These are phyloP conservation scores for Numenius phaeopus DNA, from an alignment of 2,797 vertebrate genomes.

Conservation along the genomic window DNA sequence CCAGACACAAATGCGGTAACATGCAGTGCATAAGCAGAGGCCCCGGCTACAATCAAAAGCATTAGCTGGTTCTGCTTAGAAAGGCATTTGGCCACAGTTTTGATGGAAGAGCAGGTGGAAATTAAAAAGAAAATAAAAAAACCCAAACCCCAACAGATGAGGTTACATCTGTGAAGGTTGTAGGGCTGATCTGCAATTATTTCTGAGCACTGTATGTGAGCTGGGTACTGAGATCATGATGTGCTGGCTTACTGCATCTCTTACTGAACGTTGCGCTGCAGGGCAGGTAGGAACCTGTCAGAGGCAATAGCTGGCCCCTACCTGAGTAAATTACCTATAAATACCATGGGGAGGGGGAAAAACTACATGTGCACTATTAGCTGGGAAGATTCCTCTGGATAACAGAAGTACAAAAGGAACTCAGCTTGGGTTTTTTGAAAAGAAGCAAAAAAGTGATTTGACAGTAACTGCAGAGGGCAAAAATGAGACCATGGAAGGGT, in stretches of 20 bases:
- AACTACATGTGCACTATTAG: background rate
- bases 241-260: background rate
- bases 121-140: background rate
- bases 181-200: background rate
- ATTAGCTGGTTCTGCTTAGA: background rate
- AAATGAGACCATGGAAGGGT: background rate
- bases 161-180: background rate
- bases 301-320: background rate
- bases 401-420: background rate
- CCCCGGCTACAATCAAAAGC: background rate
- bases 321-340: background rate
- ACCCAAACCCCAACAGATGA: background rate
- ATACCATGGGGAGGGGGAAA: background rate
- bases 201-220: background rate
- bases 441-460: background rate
- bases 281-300: background rate
- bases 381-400: background rate
- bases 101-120: background rate
- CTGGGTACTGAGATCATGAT: background rate
- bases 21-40: background rate
- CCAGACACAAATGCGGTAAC: background rate
- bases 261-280: background rate
- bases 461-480: background rate
- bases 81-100: background rate
- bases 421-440: background rate